Evolutionary conservation across 2,888 invertebrate species (phyloP).

Genomic region (Dendrolimus pini): DNA sequence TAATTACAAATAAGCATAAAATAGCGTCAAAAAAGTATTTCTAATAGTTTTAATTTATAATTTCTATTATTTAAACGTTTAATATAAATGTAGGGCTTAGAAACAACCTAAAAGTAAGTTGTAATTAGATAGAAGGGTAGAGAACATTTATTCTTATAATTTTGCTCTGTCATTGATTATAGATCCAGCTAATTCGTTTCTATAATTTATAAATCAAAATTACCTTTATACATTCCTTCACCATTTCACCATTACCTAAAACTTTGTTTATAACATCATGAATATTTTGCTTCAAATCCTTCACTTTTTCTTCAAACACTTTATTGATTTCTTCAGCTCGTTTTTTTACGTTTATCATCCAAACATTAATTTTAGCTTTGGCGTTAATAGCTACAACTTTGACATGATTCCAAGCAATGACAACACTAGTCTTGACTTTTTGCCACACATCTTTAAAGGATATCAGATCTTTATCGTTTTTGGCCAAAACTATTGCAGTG

Average conservation of each 20-base stretch:
- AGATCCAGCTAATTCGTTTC: not conserved
- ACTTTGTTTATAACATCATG: constrained; percentile 21
- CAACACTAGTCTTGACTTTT: constrained; percentile 27
- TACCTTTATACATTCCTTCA: constrained; percentile 36
- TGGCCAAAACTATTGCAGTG: constrained; percentile 6
- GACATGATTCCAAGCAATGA: constrained; percentile 29
- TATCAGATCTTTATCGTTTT: constrained; percentile 10
- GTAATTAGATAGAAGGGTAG: no score
- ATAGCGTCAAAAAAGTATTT: no score
- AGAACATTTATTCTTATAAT: no score
- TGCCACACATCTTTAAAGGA: constrained; percentile 26
- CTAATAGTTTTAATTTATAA: no score
- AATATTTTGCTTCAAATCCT: constrained; percentile 21
- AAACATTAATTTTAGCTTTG: constrained; percentile 24
- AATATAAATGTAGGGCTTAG: no score
- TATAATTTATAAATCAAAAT: constrained; percentile 7
- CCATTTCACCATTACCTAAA: constrained; percentile 20
- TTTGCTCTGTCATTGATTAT: no score
- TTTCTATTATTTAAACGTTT: no score
- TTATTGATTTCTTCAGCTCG: constrained; percentile 21
- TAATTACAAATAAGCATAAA: constrained; percentile 3
- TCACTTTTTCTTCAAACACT: constrained; percentile 22
- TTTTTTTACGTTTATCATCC: constrained; percentile 25
- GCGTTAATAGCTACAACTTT: constrained; percentile 28
- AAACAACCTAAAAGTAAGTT: no score